Evolutionary conservation across 2,797 vertebrate genomes (phyloP), one percentile per base, ranked within the genome.

Genomic region (Paramormyrops hopkinsi): DNA sequence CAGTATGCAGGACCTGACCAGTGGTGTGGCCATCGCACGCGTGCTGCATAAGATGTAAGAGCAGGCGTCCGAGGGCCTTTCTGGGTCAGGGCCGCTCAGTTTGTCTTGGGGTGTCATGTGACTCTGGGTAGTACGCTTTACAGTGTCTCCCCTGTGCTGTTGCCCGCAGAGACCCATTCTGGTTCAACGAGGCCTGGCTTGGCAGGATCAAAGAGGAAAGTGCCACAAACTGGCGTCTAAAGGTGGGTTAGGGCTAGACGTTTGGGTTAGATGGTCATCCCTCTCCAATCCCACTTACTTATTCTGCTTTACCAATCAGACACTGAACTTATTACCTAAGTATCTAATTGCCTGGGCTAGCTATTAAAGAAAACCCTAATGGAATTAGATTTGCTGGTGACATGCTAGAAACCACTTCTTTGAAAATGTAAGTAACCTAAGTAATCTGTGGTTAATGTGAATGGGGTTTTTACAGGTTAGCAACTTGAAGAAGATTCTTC

Each of bases 101-200:
- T 22, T 46, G 29, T n/a, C 56, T 17, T 22, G 54, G 56, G 37
- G n/a, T 11, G 54, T 44, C 86, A 37, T 53, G 51, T 54, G 51
- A 12, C 22, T 12, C 8, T 19, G 50, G 51, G 22, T 14, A 56
- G 14, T 25, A 22, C 22, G 17, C 3, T 88, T 90, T 84, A 88
- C 54, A 88, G 84, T 65, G 22, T 83, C 46, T 91, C 51, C 92
- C 50, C 89, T 90, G 44, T 91, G 50, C 84, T 92, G 88, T 93
- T 88, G 7, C 93, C 86, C 3, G 92, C 94, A 98, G 97, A 96
- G 97, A 98, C 91, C 92, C 97, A 50, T 95, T 94, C 89, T 98
- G 97, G 97, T 98, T 98, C 96, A 98, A 96, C 90, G 96, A 97
- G 92, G 93, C 96, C 5, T 98, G 97, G 97, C 94, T 98, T n/a